Conservation (phyloP, 2,888 invertebrate genomes). For the Agrilus cyanescens region DNA sequence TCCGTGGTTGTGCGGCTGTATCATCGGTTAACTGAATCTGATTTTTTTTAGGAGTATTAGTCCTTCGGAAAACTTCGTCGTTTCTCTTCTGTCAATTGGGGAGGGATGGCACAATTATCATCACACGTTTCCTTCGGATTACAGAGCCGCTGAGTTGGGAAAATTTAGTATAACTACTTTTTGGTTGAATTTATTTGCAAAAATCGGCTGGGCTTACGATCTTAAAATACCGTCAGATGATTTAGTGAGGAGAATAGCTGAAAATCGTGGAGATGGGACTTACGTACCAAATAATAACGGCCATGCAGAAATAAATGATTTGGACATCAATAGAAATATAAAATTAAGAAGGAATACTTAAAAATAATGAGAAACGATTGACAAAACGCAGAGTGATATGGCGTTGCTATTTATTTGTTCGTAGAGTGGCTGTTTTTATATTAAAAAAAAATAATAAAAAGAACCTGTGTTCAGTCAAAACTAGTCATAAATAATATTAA, state of each 20-base stretch:
- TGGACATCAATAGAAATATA: too few species aligned
- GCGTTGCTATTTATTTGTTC: too few species aligned
- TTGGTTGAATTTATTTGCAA: constrained; percentile 56
- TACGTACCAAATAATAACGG: constrained; percentile 22
- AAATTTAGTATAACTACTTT: constrained; percentile 48
- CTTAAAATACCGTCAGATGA: constrained; percentile 53
- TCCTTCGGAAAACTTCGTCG: constrained; percentile 65
- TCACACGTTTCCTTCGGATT: constrained; percentile 90
- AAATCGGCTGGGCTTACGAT: constrained; percentile 66
- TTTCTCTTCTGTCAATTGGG: constrained; percentile 62
- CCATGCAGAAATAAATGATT: neutral
- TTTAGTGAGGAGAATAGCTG: constrained; percentile 54
- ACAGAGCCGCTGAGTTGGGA: constrained; percentile 77
- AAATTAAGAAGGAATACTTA: too few species aligned
- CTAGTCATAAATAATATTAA: too few species aligned
- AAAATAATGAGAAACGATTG: too few species aligned
- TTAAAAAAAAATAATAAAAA: too few species aligned
- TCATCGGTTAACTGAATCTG: neutral
- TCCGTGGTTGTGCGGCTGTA: neutral
- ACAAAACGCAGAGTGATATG: too few species aligned
- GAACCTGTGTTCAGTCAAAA: too few species aligned
- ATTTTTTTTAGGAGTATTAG: constrained; percentile 39
- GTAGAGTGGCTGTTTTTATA: too few species aligned
- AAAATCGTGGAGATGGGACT: constrained; percentile 61
- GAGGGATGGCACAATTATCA: constrained; percentile 84